Percentiles rank a stretch among this genome's conserved stretches.
Evolutionary conservation across 2,113 vertebrate species (phyloP).

Genomic region (Anser brachyrhynchus): DNA sequence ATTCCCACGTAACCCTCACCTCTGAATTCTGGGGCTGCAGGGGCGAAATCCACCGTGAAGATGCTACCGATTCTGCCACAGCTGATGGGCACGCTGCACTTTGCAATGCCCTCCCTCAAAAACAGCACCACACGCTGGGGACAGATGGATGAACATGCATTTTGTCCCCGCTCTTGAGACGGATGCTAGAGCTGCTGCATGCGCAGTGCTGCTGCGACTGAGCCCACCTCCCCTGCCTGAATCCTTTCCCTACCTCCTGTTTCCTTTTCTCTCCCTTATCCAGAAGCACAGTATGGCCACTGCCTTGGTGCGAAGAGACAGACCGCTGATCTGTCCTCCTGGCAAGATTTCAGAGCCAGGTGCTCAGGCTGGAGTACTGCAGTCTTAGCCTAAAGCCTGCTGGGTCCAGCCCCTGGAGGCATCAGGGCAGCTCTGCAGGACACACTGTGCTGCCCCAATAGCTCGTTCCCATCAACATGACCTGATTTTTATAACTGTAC

Average conservation of each 20-base stretch:
- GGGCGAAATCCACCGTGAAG: neutral
- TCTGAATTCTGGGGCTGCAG: neutral
- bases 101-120: neutral
- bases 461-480: neutral
- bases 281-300: accelerated
- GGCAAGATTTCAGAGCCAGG: neutral
- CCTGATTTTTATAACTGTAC: neutral
- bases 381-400: neutral
- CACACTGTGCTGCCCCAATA: neutral
- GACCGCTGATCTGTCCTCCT: neutral
- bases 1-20: neutral
- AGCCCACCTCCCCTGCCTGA: neutral
- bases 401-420: neutral
- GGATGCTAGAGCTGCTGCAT: neutral
- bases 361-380: neutral
- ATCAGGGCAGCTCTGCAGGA: neutral
- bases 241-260: neutral
- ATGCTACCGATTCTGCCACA: neutral
- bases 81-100: neutral
- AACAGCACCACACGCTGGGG: accelerated
- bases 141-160: neutral
- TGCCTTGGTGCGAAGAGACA: neutral
- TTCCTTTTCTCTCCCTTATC: neutral
- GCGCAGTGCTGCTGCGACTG: neutral
- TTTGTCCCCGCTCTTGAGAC: neutral